Evolutionary conservation across 2,888 invertebrate genomes (phyloP), one percentile per base, ranked within the genome.

Genomic region (Acronicta alni): DNA sequence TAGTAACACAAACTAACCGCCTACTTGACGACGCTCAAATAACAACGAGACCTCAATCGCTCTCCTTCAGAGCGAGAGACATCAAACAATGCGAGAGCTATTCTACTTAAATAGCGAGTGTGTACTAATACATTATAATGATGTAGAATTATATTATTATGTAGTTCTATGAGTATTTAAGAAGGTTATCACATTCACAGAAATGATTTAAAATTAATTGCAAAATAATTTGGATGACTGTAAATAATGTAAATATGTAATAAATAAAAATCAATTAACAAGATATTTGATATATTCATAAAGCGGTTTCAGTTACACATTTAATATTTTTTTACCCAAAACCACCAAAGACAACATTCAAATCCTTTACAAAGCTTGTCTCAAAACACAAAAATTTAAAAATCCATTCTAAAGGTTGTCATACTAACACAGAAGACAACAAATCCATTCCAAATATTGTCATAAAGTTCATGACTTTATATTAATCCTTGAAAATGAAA

Each of bases 81-180:
- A 60, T 48, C 61, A 66, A 66, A 61, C 45, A 66, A 61, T 66
- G 42, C 61, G 39, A 49, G 51, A 41, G 57, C 46, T 54, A 35
- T 64, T 56, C 56, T 62, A 54, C 55, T 62, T 63, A 57, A 63
- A 68, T 63, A 67, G 44, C 41, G 51, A 43, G 1, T 8, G 15
- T n/a, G 26, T 15, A 53, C 46, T 45, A 59, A 51, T 56, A 56
- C 26, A 17, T 10, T 53, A 57, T 63, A 57, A 55, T 63, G 2
- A 20, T 20, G 20, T 20, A 26, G 26, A 26, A 26, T 26, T n/a
- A n/a, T n/a, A n/a, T n/a, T n/a, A n/a, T n/a, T n/a, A n/a, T n/a
- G n/a, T n/a, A n/a, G n/a, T n/a, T n/a, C n/a, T n/a, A n/a, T n/a
- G n/a, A n/a, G n/a, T n/a, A n/a, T n/a, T n/a, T n/a, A n/a, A n/a